phyloP scores from a whole-genome alignment of 2,113 vertebrate genomes.

The Nycticryphes semicollaris region DNA sequence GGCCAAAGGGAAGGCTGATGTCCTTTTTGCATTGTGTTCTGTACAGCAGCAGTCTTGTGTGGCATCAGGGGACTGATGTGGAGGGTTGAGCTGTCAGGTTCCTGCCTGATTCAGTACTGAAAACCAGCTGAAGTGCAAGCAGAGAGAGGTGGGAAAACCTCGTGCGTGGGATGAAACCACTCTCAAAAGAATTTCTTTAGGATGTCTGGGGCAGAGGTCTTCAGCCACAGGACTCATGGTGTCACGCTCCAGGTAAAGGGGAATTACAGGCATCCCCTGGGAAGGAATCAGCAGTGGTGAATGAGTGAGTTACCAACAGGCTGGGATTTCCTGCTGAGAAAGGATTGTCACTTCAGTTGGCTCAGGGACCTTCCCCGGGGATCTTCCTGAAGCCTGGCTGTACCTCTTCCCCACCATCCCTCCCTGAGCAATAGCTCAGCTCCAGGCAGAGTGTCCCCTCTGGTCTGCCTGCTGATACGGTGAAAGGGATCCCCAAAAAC shows the following conservation, averaged over 20 bases:
- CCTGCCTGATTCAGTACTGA: background rate
- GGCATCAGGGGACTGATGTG: background rate
- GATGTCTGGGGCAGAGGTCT: background rate
- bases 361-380: background rate
- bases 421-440: background rate
- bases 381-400: background rate
- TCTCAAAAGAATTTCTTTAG: background rate
- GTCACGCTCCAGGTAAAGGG: background rate
- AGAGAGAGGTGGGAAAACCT: background rate
- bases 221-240: background rate
- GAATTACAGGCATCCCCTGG: background rate
- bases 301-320: background rate
- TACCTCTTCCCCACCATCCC: background rate
- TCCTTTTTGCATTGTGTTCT: background rate
- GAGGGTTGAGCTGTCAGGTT: background rate
- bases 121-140: background rate
- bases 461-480: background rate
- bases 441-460: background rate
- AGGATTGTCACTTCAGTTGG: background rate
- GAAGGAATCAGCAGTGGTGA: background rate
- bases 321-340: background rate
- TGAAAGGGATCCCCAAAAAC: background rate
- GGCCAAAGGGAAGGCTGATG: background rate
- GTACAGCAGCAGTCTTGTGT: background rate
- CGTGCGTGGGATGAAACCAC: background rate